Base-by-base conservation (phyloP, 2,888 invertebrate species). In the Drosophila monieri region DNA sequence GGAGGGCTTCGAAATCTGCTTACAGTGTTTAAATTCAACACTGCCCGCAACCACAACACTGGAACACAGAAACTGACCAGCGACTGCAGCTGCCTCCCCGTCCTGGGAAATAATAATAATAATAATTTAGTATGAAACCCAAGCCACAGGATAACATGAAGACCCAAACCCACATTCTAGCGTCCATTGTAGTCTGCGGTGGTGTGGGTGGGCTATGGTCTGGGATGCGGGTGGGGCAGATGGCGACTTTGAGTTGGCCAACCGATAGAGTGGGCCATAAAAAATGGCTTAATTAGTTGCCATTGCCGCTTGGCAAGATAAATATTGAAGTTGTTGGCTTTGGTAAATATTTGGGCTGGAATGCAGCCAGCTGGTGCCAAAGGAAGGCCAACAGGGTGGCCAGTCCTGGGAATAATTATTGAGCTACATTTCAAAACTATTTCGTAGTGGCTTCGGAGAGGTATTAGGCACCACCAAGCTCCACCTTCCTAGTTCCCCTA, bases 71-170 rank as follows among this genome's bases (percentile, higher is more conserved):
- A 71, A 52, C 54, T 21, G 48, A 44, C 53, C 59, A 58, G 55
- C 62, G 58, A 67, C 39, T 80, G 76, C 80, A 84, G 77, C 80
- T 77, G 85, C 23, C 51, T 51, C 32, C 54, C 23, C 48, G 18
- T 59, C 51, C 54, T 35, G 49, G 51, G 41, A 41, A 61, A 73
- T 72, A 71, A 80, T 80, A 80, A 74, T 74, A 76, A 62, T 69
- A 73, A 79, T 85, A 77, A 83, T 83, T 79, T 73, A 83, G 77
- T 79, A 60, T 55, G 65, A 60, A 58, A 52, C 62, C 52, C 48
- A 66, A 77, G 66, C 64, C 78, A 65, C 69, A 80, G 55, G 64
- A 57, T 73, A 59, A 64, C 58, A 61, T 61, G 66, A 55, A 56
- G 51, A 61, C 71, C 58, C 60, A 9, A 54, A 39, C 51, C 65